These are phyloP conservation scores for Caenorhabditis sp. DNA, from an alignment of 2,888 invertebrate genomes.

Conservation along the genomic window DNA sequence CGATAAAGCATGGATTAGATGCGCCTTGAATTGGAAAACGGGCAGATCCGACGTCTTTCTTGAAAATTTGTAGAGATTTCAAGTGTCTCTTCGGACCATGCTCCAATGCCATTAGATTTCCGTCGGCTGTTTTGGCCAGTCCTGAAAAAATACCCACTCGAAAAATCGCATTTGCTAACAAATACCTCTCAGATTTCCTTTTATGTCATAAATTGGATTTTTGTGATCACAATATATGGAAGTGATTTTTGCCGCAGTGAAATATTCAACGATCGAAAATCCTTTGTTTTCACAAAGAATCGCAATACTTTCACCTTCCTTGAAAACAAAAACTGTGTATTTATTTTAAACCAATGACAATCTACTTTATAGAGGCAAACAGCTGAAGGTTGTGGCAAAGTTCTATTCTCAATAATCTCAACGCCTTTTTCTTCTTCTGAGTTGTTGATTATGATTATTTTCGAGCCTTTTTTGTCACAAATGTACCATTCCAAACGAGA, in stretches of 20 bases:
- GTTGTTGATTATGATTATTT: conserved; percentile 7
- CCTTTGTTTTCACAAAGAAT: conserved; percentile 4
- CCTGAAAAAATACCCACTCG: conserved; percentile 12
- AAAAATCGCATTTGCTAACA: no score
- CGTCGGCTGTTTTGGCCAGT: conserved; percentile 13
- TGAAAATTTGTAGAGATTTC: conserved; percentile 12
- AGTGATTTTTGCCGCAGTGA: conserved; percentile 6
- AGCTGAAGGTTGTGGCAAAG: conserved; percentile 13
- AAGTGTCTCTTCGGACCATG: background rate
- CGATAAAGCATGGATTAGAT: conserved; percentile 14
- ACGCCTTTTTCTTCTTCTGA: background rate
- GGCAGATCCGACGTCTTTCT: conserved; percentile 8
- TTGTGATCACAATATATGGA: no score
- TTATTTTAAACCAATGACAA: background rate
- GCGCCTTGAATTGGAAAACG: conserved; percentile 10
- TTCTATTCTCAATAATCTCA: background rate
- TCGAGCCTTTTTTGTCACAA: conserved; percentile 12
- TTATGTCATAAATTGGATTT: no score
- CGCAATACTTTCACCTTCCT: conserved; percentile 14
- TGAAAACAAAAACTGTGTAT: background rate
- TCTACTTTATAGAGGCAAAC: conserved; percentile 10
- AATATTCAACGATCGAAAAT: no score
- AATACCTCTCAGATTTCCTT: no score
- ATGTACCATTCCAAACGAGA: conserved; percentile 9
- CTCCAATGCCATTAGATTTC: conserved; percentile 14